Conservation (phyloP, 1,140 invertebrate species). For the Sminthurides bifidus region DNA sequence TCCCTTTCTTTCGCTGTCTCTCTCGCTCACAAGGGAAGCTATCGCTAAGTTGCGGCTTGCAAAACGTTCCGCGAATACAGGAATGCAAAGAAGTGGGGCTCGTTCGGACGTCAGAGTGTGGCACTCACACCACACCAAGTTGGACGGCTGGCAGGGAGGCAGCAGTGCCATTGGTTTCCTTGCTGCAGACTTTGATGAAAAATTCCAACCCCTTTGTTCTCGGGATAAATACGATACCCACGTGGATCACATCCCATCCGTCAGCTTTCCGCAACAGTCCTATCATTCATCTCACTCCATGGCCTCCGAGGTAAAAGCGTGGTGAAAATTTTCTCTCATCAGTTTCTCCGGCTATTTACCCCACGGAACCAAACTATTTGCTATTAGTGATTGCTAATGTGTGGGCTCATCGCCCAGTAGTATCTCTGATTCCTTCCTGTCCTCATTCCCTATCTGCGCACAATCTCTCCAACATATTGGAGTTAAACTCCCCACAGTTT, state of each 20-base stretch:
- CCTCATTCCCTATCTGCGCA: no score
- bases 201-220: conserved; percentile 4
- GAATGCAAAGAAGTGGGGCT: not conserved
- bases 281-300: not conserved
- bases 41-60: not conserved
- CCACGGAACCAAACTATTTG: not conserved
- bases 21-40: not conserved
- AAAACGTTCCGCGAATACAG: not conserved
- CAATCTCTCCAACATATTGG: no score
- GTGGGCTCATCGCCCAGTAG: conserved; percentile 16
- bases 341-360: not conserved
- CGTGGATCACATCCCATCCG: not conserved
- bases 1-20: no score
- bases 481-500: no score
- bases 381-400: conserved; percentile 6
- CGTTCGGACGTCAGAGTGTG: not conserved
- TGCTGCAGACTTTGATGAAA: conserved; percentile 1
- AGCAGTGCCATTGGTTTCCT: not conserved
- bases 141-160: not conserved
- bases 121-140: not conserved
- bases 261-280: not conserved
- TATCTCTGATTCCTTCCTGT: no score
- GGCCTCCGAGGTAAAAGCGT: not conserved
- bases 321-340: not conserved
- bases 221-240: not conserved